Conservation (phyloP, 92 coral and sea anemone species). For the Porites cylindrica region DNA sequence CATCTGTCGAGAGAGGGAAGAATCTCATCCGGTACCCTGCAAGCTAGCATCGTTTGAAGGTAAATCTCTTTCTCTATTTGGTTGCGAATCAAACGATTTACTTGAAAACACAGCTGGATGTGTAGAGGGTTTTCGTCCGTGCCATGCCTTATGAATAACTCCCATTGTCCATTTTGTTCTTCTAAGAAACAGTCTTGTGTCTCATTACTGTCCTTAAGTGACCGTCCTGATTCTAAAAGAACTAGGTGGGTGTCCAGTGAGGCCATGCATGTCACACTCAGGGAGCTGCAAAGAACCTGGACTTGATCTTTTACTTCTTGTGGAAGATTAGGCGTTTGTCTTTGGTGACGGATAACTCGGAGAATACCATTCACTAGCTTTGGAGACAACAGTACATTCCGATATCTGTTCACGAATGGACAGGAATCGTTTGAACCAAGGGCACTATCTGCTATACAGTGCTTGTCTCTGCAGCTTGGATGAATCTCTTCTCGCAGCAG, state of each 20-base stretch:
- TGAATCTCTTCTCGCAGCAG: constrained; percentile 85
- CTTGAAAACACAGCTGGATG: constrained; percentile 85
- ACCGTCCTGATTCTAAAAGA: constrained; percentile 76
- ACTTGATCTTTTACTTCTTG: constrained; percentile 89
- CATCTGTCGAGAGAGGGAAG: constrained; percentile 86
- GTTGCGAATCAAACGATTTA: constrained; percentile 82
- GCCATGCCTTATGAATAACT: constrained; percentile 82
- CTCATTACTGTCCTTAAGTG: constrained; percentile 84
- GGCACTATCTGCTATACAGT: constrained; percentile 76
- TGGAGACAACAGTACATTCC: constrained; percentile 81
- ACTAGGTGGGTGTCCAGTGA: constrained; percentile 85
- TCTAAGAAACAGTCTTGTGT: constrained; percentile 92
- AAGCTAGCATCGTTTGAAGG: constrained; percentile 90
- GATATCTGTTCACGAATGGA: constrained; percentile 77
- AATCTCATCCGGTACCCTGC: constrained; percentile 90
- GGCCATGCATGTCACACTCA: constrained; percentile 86
- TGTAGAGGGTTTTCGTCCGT: constrained; percentile 86
- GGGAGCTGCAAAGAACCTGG: constrained; percentile 73
- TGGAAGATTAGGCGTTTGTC: constrained; percentile 88
- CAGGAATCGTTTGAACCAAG: constrained; percentile 58
- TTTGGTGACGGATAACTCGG: constrained; percentile 88
- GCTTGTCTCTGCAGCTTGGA: constrained; percentile 88
- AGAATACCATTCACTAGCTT: constrained; percentile 87
- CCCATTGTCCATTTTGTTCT: constrained; percentile 80
- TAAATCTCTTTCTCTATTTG: constrained; percentile 84